Evolutionary conservation across 1,140 invertebrate genomes (phyloP), one percentile per base, ranked within the genome.

Genomic region (Drosophila simulans): DNA sequence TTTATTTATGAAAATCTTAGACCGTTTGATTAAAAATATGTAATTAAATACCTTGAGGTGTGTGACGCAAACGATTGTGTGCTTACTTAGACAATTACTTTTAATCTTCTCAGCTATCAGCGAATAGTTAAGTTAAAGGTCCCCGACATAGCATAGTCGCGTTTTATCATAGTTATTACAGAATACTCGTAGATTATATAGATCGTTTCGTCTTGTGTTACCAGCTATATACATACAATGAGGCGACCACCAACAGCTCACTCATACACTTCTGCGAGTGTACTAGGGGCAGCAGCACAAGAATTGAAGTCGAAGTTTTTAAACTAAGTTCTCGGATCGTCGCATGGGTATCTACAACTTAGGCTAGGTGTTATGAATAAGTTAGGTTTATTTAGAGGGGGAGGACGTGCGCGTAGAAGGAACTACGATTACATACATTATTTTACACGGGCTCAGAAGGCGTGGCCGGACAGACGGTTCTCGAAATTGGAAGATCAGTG

Each of bases 321-420:
- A 74, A 74, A 73, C 74, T 53, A 74, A 42, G 53, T 48, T 42
- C 64, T 52, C 59, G 35, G 25, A 48, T 37, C 59, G 75, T 74
- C 42, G 49, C 31, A 51, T 71, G 77, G 55, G 66, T 80, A 86
- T 89, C 84, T 88, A 88, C 84, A 89, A 70, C 84, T 90, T 90
- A 86, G 69, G 42, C 84, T 86, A 86, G 59, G 69, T 65, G 70
- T 88, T 89, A 86, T 54, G 40, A 83, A 80, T 89, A 89, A 79
- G 52, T 83, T 89, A 78, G 60, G 76, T 86, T 88, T 88, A 77
- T 88, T 88, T 77, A 71, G 60, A 22, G 20, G 20, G 48, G 59
- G 52, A 64, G 42, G 59, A 74, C 58, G 59, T 74, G 53, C 40
- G 69, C 43, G 45, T 53, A 49, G 56, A 49, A 63, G 59, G 73